phyloP scores from a whole-genome alignment of 2,888 invertebrate species.

The Leptogaster cylindrica region DNA sequence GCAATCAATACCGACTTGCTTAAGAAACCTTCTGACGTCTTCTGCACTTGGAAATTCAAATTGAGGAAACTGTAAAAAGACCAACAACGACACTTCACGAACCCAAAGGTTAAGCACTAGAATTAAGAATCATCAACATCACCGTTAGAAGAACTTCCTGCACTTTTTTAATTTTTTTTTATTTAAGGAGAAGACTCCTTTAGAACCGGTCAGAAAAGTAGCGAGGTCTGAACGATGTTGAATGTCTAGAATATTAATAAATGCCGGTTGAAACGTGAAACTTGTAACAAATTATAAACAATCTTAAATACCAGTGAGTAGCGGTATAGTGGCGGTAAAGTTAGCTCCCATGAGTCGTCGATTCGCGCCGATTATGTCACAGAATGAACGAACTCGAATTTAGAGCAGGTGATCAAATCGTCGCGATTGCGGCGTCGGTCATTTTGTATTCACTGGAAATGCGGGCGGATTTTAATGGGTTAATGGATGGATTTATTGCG shows the following conservation, averaged over 20 bases:
- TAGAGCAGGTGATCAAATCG: neutral
- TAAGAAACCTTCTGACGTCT: constrained; percentile 28
- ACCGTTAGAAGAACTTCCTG: constrained; percentile 33
- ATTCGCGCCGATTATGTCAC: constrained; percentile 10
- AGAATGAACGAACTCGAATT: neutral
- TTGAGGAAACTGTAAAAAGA: constrained; percentile 25
- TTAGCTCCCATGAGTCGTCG: constrained; percentile 4
- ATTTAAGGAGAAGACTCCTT: constrained; percentile 11
- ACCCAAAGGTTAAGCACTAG: constrained; percentile 16
- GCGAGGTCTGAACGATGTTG: constrained; percentile 1
- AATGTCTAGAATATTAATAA: constrained; percentile 14
- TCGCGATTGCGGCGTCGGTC: neutral
- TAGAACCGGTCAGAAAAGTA: neutral
- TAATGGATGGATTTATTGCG: constrained; percentile 27
- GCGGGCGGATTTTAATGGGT: constrained; percentile 12
- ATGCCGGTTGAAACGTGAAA: neutral
- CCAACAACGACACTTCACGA: constrained; percentile 13
- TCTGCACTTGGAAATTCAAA: constrained; percentile 14
- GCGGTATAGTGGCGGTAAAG: constrained; percentile 4
- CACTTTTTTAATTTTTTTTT: no score
- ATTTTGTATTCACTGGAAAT: constrained; percentile 26
- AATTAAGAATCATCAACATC: neutral
- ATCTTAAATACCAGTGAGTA: constrained; percentile 19
- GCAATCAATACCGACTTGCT: neutral
- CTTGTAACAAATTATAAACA: constrained; percentile 22